Evolutionary conservation across 2,797 vertebrate species (phyloP).

Genomic region (Trematomus bernacchii): DNA sequence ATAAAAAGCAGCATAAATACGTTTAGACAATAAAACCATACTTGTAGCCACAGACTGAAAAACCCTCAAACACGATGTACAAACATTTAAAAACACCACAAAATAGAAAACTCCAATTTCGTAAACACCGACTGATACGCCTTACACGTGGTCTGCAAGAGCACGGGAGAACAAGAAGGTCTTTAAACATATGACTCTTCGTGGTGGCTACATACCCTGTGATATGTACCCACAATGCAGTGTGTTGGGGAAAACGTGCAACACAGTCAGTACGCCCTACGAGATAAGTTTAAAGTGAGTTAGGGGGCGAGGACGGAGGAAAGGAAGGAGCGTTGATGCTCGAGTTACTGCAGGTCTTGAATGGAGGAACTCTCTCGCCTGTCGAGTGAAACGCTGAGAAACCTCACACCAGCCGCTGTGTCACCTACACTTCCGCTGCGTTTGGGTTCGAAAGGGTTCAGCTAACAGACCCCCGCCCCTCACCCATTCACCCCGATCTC

Average conservation of each 20-base stretch:
- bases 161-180: no score
- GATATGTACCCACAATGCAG: slow-evolving; percentile 33
- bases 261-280: slow-evolving; percentile 38
- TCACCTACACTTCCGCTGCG: slow-evolving; percentile 75
- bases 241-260: slow-evolving; percentile 14
- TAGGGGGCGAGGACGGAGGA: slow-evolving; percentile 31
- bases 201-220: slow-evolving; percentile 36
- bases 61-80: no score
- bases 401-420: slow-evolving; percentile 72
- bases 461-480: slow-evolving; percentile 42
- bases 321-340: slow-evolving; percentile 45
- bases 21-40: no score
- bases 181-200: not conserved
- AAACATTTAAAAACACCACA: no score
- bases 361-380: slow-evolving; percentile 51
- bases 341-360: slow-evolving; percentile 71
- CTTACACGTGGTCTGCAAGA: no score
- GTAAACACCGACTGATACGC: no score
- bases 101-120: no score
- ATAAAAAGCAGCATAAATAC: no score
- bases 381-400: slow-evolving; percentile 61
- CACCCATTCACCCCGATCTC: slow-evolving; percentile 45
- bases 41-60: no score
- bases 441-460: slow-evolving; percentile 69
- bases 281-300: slow-evolving; percentile 53